Conservation (phyloP, 2,797 vertebrate genomes). For the Lepus oiostolus region DNA sequence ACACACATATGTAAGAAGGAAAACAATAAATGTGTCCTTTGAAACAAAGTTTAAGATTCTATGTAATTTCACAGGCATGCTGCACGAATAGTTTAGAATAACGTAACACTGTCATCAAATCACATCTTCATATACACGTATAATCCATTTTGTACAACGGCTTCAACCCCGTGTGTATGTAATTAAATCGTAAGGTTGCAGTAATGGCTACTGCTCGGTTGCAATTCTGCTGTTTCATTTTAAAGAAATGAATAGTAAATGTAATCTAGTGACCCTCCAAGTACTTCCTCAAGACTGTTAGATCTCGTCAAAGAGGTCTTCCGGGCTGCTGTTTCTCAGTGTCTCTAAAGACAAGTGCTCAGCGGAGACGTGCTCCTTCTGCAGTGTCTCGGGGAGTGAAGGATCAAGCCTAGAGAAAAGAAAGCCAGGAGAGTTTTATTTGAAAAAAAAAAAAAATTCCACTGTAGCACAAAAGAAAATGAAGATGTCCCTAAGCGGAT, state of each 20-base stretch:
- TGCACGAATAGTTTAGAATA: slow-evolving; percentile 61
- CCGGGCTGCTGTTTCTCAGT: slow-evolving; percentile 87
- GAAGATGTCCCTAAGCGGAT: not conserved
- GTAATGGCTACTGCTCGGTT: slow-evolving; percentile 8
- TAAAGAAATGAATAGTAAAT: slow-evolving; percentile 61
- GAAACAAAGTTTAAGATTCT: slow-evolving; percentile 48
- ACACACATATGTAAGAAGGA: slow-evolving; percentile 34
- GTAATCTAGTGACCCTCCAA: slow-evolving; percentile 11
- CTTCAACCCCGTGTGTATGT: slow-evolving; percentile 24
- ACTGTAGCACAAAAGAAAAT: slow-evolving; percentile 30
- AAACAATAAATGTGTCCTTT: slow-evolving; percentile 31
- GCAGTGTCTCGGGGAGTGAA: slow-evolving; percentile 54
- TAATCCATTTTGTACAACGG: slow-evolving; percentile 22
- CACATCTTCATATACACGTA: slow-evolving; percentile 36
- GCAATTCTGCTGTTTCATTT: slow-evolving; percentile 25
- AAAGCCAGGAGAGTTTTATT: slow-evolving; percentile 71
- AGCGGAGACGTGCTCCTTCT: slow-evolving; percentile 65
- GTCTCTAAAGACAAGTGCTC: slow-evolving; percentile 86
- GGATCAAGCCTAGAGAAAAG: slow-evolving; percentile 82
- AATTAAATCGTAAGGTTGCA: slow-evolving; percentile 56
- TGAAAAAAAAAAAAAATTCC: slow-evolving; percentile 54
- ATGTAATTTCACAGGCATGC: slow-evolving; percentile 47
- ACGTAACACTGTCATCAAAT: slow-evolving; percentile 56
- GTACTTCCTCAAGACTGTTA: slow-evolving; percentile 40
- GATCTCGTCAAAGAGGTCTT: slow-evolving; percentile 90